Evolutionary conservation across 2,113 vertebrate species (phyloP).

Genomic region (Cygnus atratus): DNA sequence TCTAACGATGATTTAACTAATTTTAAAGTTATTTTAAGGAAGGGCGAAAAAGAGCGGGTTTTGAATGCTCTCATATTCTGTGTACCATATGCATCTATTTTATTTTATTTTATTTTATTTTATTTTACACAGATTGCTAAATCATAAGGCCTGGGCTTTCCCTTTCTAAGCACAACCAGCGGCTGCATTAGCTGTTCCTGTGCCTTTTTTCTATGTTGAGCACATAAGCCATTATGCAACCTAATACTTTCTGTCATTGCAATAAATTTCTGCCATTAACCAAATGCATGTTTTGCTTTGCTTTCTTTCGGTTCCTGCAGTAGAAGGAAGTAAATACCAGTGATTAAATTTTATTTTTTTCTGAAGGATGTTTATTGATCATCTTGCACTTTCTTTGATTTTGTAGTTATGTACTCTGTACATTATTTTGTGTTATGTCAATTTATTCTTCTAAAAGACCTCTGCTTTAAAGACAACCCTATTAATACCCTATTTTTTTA

Average conservation of each 20-base stretch:
- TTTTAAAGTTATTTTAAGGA: slow-evolving; percentile 24
- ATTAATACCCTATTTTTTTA: not conserved
- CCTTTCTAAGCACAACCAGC: not conserved
- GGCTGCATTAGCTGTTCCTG: not conserved
- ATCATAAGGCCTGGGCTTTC: not conserved
- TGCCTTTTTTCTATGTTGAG: not conserved
- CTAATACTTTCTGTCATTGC: not conserved
- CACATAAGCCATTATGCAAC: not conserved
- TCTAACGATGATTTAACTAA: not conserved
- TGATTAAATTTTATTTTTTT: not conserved
- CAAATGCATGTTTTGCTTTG: not conserved
- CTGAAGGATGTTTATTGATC: not conserved
- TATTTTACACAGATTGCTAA: not conserved
- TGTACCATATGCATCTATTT: not conserved
- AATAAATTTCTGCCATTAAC: not conserved
- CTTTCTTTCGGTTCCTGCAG: not conserved
- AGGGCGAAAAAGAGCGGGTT: not conserved
- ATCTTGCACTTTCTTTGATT: not conserved
- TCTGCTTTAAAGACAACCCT: not conserved
- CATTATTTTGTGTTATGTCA: not conserved
- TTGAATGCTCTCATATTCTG: not conserved
- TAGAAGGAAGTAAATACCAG: not conserved
- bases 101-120: not conserved
- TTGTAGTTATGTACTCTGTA: not conserved
- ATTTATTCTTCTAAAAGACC: not conserved